Conservation (phyloP, 2,797 vertebrate genomes). For the Simalia tracyae region DNA sequence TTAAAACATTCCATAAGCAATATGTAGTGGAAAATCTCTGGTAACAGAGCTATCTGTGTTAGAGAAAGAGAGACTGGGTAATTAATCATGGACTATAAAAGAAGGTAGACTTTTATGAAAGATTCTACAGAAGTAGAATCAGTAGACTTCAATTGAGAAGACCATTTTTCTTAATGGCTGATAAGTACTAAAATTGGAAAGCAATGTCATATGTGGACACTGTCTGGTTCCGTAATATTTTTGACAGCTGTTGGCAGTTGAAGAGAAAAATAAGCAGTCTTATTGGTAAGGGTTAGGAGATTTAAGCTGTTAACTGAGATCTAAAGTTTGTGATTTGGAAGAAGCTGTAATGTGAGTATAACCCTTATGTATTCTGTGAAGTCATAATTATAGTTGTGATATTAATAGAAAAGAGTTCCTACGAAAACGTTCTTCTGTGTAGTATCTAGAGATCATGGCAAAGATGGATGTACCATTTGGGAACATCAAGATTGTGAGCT, state of each 20-base stretch:
- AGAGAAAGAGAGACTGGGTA: not conserved
- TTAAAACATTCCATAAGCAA: slow-evolving; percentile 73
- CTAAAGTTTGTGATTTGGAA: slow-evolving; percentile 45
- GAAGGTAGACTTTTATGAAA: slow-evolving; percentile 60
- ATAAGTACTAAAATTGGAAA: slow-evolving; percentile 68
- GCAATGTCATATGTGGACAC: slow-evolving; percentile 62
- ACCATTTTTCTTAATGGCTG: slow-evolving; percentile 56
- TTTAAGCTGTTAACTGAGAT: slow-evolving; percentile 29
- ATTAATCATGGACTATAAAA: slow-evolving; percentile 58
- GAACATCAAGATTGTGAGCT: slow-evolving; percentile 7
- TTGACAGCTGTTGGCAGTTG: slow-evolving; percentile 56
- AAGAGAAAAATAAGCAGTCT: slow-evolving; percentile 50
- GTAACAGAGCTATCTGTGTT: slow-evolving; percentile 56
- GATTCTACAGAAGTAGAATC: slow-evolving; percentile 62
- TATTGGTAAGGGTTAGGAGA: slow-evolving; percentile 42
- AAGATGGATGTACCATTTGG: not conserved
- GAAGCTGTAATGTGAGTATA: slow-evolving; percentile 44
- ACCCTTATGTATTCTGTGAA: slow-evolving; percentile 54
- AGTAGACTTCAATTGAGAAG: slow-evolving; percentile 57
- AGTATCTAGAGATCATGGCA: slow-evolving; percentile 7
- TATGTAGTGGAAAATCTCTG: slow-evolving; percentile 72
- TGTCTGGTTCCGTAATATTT: slow-evolving; percentile 63
- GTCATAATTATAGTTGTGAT: slow-evolving; percentile 53
- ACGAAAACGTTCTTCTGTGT: slow-evolving; percentile 39
- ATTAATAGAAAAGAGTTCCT: slow-evolving; percentile 31